phyloP scores from a whole-genome alignment of 2,888 invertebrate genomes.

The Papilio gigon region DNA sequence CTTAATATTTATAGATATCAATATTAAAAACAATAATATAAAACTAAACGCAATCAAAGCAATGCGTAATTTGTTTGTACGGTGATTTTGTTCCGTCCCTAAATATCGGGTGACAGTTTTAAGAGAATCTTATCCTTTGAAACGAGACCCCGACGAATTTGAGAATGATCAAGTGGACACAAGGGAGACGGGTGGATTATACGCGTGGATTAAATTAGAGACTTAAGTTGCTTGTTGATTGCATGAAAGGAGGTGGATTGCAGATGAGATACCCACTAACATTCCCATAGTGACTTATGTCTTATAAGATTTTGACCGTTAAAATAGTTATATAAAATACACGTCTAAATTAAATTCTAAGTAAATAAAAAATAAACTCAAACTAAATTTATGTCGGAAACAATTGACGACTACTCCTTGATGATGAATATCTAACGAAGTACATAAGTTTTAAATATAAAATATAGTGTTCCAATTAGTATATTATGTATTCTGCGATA shows the following conservation, averaged over 20 bases:
- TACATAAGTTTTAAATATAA: not conserved
- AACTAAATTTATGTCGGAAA: too few species aligned
- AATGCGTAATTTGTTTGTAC: constrained; percentile 9
- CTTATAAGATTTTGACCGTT: too few species aligned
- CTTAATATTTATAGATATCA: not conserved
- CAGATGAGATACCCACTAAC: constrained; percentile 9
- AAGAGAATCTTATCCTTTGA: constrained; percentile 60
- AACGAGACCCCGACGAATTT: constrained; percentile 64
- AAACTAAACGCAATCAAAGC: constrained; percentile 22
- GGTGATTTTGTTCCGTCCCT: constrained; percentile 27
- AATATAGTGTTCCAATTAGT: not conserved
- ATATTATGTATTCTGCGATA: constrained; percentile 5
- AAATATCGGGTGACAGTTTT: constrained; percentile 60
- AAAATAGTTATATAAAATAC: too few species aligned
- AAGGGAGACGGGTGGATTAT: constrained; percentile 59
- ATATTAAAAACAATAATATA: constrained; percentile 11
- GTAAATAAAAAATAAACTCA: too few species aligned
- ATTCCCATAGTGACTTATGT: not conserved
- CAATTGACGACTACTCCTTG: too few species aligned
- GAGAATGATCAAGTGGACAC: constrained; percentile 73
- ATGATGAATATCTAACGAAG: too few species aligned
- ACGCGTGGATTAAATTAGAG: constrained; percentile 58
- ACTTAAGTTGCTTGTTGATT: constrained; percentile 45
- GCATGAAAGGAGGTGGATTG: constrained; percentile 22
- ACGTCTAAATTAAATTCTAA: too few species aligned